Conservation (phyloP, 2,797 vertebrate species). For the Crocodylus rhombifer region DNA sequence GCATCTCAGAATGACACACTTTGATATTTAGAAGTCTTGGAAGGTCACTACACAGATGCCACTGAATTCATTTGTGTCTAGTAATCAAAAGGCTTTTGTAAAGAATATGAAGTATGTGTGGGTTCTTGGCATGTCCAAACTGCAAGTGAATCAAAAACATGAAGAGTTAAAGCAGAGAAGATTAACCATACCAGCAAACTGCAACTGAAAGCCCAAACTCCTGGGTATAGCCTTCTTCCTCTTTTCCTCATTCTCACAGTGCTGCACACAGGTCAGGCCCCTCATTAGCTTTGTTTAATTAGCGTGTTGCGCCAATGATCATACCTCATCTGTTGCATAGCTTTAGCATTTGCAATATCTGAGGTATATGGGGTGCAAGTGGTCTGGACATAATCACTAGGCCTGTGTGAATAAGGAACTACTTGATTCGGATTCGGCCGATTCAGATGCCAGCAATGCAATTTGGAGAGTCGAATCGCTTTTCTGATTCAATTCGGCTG, state of each 20-base stretch:
- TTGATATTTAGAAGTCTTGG: conserved; percentile 43
- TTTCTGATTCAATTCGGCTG: too few relatives aligned
- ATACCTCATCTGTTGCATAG: not conserved
- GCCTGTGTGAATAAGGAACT: too few relatives aligned
- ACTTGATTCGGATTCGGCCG: too few relatives aligned
- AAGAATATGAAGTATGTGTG: conserved; percentile 45
- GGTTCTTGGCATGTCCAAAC: conserved; percentile 27
- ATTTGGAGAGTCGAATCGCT: too few relatives aligned
- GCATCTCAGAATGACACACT: conserved; percentile 34
- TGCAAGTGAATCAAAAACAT: conserved; percentile 40
- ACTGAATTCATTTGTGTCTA: conserved; percentile 58
- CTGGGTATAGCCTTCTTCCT: not conserved
- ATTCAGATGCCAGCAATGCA: too few relatives aligned
- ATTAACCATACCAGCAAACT: conserved; percentile 34
- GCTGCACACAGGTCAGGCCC: not conserved
- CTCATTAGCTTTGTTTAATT: not conserved
- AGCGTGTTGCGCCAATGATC: not conserved
- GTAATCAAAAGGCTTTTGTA: conserved; percentile 31
- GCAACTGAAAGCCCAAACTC: not conserved
- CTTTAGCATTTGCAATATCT: not conserved
- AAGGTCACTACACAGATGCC: conserved; percentile 42
- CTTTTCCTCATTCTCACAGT: not conserved
- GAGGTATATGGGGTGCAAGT: not conserved
- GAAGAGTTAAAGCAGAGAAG: conserved; percentile 8
- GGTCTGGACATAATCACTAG: too few relatives aligned